These are phyloP conservation scores for Tyrannus savana DNA, from an alignment of 2,113 vertebrate genomes.

Conservation along the genomic window DNA sequence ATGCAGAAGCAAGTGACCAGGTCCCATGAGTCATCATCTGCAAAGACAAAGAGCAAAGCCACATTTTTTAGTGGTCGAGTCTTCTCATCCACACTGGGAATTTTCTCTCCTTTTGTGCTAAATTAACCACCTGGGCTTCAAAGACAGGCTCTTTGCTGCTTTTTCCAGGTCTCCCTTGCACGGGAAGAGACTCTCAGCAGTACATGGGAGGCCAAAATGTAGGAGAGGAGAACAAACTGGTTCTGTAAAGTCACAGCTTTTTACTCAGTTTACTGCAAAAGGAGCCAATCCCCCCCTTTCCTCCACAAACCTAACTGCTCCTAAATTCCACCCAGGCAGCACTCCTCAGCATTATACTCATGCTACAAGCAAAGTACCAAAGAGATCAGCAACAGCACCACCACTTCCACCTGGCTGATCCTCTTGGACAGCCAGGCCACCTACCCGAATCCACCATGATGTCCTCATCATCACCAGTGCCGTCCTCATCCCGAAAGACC, in stretches of 20 bases:
- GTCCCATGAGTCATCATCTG: constrained; percentile 98
- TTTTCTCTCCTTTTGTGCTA: accelerated
- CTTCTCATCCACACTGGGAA: accelerated
- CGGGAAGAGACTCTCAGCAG: not conserved
- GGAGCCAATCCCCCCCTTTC: not conserved
- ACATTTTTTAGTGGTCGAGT: accelerated
- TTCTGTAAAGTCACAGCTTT: not conserved
- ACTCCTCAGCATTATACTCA: accelerated
- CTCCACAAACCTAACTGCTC: accelerated
- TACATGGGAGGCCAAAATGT: not conserved
- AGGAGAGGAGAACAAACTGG: not conserved
- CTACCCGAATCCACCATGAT: constrained; percentile 98
- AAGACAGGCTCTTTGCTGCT: not conserved
- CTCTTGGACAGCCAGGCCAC: not conserved
- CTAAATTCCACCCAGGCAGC: not conserved
- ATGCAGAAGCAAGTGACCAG: constrained; percentile 98
- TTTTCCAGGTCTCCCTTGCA: not conserved
- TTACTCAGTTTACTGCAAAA: not conserved
- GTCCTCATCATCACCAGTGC: constrained; percentile 93
- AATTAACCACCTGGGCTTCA: not conserved
- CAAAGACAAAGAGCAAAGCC: not conserved
- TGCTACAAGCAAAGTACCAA: not conserved
- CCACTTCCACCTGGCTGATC: no score
- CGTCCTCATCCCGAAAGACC: constrained; percentile 94
- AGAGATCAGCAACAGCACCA: accelerated